Base-by-base conservation (phyloP, 2,113 vertebrate species). In the Carassius auratus region DNA sequence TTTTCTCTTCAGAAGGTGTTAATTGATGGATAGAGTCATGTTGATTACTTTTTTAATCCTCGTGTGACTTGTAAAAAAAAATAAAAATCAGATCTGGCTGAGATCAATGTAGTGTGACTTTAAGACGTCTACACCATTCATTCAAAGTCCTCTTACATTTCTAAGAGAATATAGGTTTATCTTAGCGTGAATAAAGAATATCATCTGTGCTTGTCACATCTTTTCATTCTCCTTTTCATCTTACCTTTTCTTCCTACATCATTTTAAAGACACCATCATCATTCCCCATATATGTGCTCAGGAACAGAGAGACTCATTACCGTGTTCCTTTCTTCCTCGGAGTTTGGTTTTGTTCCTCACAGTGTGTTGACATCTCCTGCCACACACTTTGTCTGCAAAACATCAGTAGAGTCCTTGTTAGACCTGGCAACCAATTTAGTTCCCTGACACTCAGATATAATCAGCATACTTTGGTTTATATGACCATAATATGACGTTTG, bases 351-450 rank as follows among this genome's bases (percentile, higher is more conserved):
- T 78, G 55, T 78, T 23, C 13, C 36, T 64, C 77, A 45, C 36
- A 5, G 77, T 64, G n/a, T 45, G 62, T 33, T 64, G 59, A 81
- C 42, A 76, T 76, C 74, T 81, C 15, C 76, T 42, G 55, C 76
- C 76, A 61, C 76, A 78, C 36, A 36, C 9, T 7, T 36, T 21
- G 38, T 17, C 62, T 81, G 14, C 61, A 52, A 81, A 81, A 33
- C 61, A 81, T 48, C 14, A 68, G 42, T 26, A 81, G 2, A 68
- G 23, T 52, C 59, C 23, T 68, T 81, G 79, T 68, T 50, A 81
- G 79, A 81, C 62, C 79, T 50, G n/a, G 79, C 61, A 68, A 81
- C 62, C 62, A 50, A 81, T 81, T 81, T 68, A 50, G 59, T 23
- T 81, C 15, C 23, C 61, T 45, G 42, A 52, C 79, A 50, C 62